Conservation (phyloP, 2,888 invertebrate genomes). For the Tenthredo livida region DNA sequence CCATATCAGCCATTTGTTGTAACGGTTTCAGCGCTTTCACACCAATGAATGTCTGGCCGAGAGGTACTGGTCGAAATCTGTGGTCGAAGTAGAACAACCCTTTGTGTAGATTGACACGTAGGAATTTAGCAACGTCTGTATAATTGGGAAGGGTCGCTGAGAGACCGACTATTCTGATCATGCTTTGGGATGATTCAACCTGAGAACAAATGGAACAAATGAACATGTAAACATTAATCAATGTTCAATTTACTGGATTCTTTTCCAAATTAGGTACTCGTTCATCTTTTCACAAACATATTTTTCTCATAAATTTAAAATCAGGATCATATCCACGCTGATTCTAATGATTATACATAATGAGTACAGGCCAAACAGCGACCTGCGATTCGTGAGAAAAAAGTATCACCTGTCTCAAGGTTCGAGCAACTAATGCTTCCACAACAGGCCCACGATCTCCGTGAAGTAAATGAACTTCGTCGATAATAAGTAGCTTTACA, state of each 20-base stretch:
- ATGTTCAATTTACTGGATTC: not conserved
- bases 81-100: constrained; percentile 97
- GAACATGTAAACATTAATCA: not conserved
- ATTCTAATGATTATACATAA: not conserved
- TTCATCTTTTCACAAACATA: not conserved
- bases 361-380: not conserved
- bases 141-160: constrained; percentile 99
- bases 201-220: constrained; percentile 57
- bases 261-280: not conserved
- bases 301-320: constrained; percentile 8
- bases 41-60: constrained; percentile 95
- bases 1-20: constrained; percentile 89
- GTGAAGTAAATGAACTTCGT: constrained; percentile 98
- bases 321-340: not conserved
- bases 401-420: constrained; percentile 87
- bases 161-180: constrained; percentile 97
- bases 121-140: constrained; percentile 95
- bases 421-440: constrained; percentile 97
- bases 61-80: constrained; percentile 96
- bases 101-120: constrained; percentile 94
- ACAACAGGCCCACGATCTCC: constrained; percentile 98
- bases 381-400: not conserved
- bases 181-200: constrained; percentile 93
- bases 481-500: constrained; percentile 96
- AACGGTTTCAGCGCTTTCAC: constrained; percentile 85